phyloP scores from a whole-genome alignment of 2,113 vertebrate species.

The Eulemur macaco region DNA sequence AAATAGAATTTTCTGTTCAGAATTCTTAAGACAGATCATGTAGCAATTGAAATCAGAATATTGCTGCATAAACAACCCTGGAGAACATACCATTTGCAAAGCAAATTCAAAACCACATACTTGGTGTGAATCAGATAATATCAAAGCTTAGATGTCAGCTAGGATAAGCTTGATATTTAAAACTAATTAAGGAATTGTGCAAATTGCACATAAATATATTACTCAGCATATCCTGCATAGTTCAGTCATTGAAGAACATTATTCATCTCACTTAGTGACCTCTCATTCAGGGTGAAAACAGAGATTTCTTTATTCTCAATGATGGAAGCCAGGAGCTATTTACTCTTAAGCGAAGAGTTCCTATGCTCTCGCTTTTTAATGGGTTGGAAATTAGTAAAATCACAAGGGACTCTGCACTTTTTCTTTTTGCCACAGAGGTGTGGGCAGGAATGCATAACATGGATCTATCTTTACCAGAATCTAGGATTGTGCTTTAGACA shows the following conservation, averaged over 20 bases:
- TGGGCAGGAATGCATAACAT: background rate
- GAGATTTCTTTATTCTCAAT: constrained; percentile 37
- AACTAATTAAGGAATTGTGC: constrained; percentile 59
- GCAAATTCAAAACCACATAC: constrained; percentile 53
- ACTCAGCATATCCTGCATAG: constrained; percentile 40
- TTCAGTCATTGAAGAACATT: constrained; percentile 44
- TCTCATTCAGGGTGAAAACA: constrained; percentile 34
- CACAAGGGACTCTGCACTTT: background rate
- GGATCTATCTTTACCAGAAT: background rate
- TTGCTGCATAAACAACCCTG: constrained; percentile 61
- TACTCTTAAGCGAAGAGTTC: constrained; percentile 2
- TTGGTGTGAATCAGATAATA: constrained; percentile 38
- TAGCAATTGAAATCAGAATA: constrained; percentile 70
- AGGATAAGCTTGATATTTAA: constrained; percentile 58
- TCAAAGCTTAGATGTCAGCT: constrained; percentile 45
- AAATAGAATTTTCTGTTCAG: constrained; percentile 42
- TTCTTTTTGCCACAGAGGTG: background rate
- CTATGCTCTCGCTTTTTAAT: background rate
- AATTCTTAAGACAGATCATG: constrained; percentile 49
- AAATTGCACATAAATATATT: constrained; percentile 54
- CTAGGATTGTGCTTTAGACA: background rate
- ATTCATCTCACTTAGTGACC: constrained; percentile 61
- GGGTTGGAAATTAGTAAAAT: constrained; percentile 35
- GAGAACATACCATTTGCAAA: constrained; percentile 56
- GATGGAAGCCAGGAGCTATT: constrained; percentile 43